A percentile compares a stretch with the other conserved stretches of the same genome.
phyloP scores from a whole-genome alignment of 2,797 vertebrate genomes.

The Propithecus perrieri region DNA sequence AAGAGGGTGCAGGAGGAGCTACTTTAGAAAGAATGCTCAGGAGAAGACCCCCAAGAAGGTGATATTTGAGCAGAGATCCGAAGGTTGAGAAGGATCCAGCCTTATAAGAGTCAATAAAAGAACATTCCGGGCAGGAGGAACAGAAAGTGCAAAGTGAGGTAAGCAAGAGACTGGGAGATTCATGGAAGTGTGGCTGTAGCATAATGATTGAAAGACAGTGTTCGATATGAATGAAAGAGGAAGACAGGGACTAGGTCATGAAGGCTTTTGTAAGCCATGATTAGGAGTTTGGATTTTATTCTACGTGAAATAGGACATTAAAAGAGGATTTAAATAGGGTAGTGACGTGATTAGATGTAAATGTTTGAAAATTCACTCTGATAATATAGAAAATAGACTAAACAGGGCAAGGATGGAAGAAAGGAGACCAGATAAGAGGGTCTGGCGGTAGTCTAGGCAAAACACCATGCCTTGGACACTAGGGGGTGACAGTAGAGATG shows the following conservation, averaged over 20 bases:
- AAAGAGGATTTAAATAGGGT: background rate
- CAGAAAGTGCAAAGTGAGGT: background rate
- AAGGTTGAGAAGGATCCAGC: background rate
- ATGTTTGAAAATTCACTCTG: slow-evolving; percentile 2
- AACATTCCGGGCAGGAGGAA: background rate
- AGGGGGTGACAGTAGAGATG: background rate
- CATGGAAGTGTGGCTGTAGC: background rate
- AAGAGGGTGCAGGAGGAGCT: background rate
- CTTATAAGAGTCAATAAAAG: background rate
- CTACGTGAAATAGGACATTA: background rate
- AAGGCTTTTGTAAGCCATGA: background rate
- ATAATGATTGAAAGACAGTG: background rate
- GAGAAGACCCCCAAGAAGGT: background rate
- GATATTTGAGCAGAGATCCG: background rate
- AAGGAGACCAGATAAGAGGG: background rate
- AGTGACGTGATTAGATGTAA: background rate
- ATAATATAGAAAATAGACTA: slow-evolving; percentile 10
- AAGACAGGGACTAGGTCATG: background rate
- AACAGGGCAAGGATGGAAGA: background rate
- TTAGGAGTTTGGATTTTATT: background rate
- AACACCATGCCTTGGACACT: background rate
- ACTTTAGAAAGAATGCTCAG: background rate
- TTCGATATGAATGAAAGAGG: background rate
- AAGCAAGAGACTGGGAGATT: background rate
- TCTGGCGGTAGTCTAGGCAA: background rate